Conservation (phyloP, 2,113 vertebrate species). For the Indicator maculatus region DNA sequence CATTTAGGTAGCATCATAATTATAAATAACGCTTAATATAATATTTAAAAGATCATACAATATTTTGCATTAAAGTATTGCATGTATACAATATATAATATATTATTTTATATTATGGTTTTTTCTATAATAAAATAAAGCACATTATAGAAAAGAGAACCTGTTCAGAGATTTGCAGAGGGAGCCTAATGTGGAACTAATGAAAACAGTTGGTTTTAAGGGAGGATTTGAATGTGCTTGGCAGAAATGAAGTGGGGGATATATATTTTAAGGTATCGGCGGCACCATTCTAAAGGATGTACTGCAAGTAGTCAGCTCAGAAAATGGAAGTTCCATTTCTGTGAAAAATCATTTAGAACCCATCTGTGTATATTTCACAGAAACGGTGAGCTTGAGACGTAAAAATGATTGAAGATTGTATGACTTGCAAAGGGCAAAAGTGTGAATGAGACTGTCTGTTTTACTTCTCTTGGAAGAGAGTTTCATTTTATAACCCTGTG, state of each 20-base stretch:
- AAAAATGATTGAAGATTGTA: slow-evolving; percentile 66
- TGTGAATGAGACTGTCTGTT: slow-evolving; percentile 60
- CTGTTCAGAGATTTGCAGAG: background rate
- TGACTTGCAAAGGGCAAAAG: slow-evolving; percentile 70
- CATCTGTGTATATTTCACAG: slow-evolving; percentile 60
- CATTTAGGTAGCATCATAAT: background rate
- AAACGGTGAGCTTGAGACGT: slow-evolving; percentile 6
- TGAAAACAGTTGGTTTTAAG: background rate
- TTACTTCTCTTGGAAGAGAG: slow-evolving; percentile 18
- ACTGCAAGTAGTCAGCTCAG: slow-evolving; percentile 8
- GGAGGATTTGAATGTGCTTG: background rate
- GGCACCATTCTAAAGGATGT: slow-evolving; percentile 7
- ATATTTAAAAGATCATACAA: background rate
- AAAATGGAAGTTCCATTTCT: slow-evolving; percentile 39
- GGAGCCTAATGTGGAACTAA: background rate
- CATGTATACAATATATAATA: background rate
- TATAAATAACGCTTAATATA: background rate
- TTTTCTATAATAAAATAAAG: background rate
- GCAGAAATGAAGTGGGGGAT: background rate
- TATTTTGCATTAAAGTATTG: background rate
- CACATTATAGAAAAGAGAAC: background rate
- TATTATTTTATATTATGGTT: background rate
- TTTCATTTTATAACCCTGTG: background rate
- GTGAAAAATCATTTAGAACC: slow-evolving; percentile 38
- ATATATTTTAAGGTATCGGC: background rate